Evolutionary conservation across 2,888 invertebrate species (phyloP).

Genomic region (Lymantria dispar): DNA sequence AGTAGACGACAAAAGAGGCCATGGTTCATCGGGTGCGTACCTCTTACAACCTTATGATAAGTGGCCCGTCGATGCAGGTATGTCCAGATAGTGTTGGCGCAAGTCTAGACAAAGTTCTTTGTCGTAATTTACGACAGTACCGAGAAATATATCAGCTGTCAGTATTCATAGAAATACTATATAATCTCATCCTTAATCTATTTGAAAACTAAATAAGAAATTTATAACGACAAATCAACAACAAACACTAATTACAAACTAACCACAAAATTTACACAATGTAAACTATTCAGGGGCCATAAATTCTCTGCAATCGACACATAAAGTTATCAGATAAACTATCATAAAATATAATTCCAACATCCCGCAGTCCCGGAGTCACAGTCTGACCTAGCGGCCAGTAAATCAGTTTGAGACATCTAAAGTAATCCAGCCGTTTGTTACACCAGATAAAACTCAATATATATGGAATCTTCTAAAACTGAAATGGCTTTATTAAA

Average conservation of each 20-base stretch:
- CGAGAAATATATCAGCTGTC: too few species aligned
- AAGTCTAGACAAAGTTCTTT: too few species aligned
- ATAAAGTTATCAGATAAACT: constrained; percentile 25
- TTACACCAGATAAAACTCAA: constrained; percentile 51
- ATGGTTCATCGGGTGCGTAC: too few species aligned
- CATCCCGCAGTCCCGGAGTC: constrained; percentile 10
- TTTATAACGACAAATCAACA: neutral
- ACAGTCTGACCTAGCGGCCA: constrained; percentile 10
- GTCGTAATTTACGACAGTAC: too few species aligned
- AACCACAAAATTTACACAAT: constrained; percentile 27
- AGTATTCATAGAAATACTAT: neutral
- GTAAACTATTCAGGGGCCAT: constrained; percentile 9
- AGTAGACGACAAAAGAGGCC: too few species aligned
- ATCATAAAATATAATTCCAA: constrained; percentile 29
- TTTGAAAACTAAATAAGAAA: neutral
- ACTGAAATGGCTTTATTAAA: constrained; percentile 50
- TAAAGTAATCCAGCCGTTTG: constrained; percentile 38
- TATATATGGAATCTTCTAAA: constrained; percentile 54
- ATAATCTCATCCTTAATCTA: neutral
- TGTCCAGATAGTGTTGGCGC: too few species aligned
- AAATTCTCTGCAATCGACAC: constrained; percentile 27
- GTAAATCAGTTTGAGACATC: constrained; percentile 34
- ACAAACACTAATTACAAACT: constrained; percentile 2
- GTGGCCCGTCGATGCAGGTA: too few species aligned
- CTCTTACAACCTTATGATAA: too few species aligned